Base-by-base conservation (phyloP, 2,888 invertebrate species). In the Amphipoea oculea region DNA sequence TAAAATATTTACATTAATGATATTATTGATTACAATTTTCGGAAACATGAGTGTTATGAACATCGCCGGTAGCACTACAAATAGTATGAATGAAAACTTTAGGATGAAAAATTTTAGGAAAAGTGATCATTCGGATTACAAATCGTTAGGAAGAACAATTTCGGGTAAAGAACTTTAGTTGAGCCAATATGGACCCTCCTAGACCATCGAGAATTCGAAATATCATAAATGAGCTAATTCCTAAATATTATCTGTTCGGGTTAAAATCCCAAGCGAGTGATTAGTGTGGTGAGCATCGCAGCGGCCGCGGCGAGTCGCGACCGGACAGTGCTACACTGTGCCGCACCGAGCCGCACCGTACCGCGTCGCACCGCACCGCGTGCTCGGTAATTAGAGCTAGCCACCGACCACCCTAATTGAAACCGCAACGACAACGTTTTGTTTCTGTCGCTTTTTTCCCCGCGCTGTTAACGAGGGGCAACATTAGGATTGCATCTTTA, bases 341-440 rank as follows among this genome's bases (percentile, higher is more conserved):
- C 79, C 69, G 69, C 82, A 70, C 84, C 79, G 83, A 83, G 73
- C 84, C 62, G 69, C 36, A 75, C 85, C 78, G 66, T 29, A 67
- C 86, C 80, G 83, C 23, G 51, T 66, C 81, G 62, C 76, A 65
- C 66, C 54, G 76, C 75, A 60, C 81, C 83, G 74, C 79, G 65
- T 79, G 76, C 84, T 84, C 90, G 85, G 92, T 94, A 93, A 94
- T 93, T 94, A 94, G 92, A 90, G 88, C 86, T 86, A 82, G 85
- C 89, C 85, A 86, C 87, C 80, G 86, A 88, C 86, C 89, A 90
- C 90, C 91, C 91, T 94, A 94, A 94, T 95, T 95, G 94, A 95
- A 94, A 94, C 94, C 93, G 90, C 94, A 91, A 90, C 91, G 91
- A 91, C 90, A 89, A 90, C 90, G 90, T 91, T 92, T 92, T 91